A percentile compares a stretch with the other conserved stretches of the same genome.
phyloP scores from a whole-genome alignment of 2,113 vertebrate species.

The Eretmodus cyanostictus region DNA sequence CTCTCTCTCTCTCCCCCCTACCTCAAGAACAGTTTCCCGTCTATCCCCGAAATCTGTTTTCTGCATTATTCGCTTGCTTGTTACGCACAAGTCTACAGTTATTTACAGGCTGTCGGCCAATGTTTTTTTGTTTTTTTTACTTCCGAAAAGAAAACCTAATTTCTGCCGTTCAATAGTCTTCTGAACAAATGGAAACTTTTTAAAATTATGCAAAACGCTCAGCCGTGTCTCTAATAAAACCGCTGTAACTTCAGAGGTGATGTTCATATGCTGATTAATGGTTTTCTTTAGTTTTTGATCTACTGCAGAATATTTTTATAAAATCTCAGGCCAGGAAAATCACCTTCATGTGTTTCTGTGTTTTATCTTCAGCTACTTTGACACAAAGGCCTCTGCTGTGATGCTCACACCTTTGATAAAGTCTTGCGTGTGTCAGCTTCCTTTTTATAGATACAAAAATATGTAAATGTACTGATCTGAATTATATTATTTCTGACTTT shows the following conservation, averaged over 20 bases:
- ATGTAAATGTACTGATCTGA: background rate
- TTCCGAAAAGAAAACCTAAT: rapidly evolving
- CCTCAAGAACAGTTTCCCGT: too few species aligned
- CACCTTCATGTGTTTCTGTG: rapidly evolving
- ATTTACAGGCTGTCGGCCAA: rapidly evolving
- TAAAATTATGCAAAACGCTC: too few species aligned
- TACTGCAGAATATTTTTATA: background rate
- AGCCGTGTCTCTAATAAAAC: rapidly evolving
- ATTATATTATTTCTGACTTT: rapidly evolving
- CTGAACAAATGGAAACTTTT: background rate
- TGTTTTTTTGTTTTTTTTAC: background rate
- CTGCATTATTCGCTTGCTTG: background rate
- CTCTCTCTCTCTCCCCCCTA: too few species aligned
- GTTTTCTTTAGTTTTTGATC: rapidly evolving
- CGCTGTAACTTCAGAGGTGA: rapidly evolving
- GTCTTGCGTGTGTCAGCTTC: background rate
- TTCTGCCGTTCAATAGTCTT: rapidly evolving
- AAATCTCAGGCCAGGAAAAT: background rate
- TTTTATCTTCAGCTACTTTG: background rate
- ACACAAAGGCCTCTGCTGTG: background rate
- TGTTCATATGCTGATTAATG: rapidly evolving
- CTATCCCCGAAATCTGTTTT: too few species aligned
- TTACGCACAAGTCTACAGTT: background rate
- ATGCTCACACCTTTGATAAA: rapidly evolving
- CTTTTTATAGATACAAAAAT: background rate